Evolutionary conservation across 2,888 invertebrate genomes (phyloP).

Genomic region (Aromia moschata): DNA sequence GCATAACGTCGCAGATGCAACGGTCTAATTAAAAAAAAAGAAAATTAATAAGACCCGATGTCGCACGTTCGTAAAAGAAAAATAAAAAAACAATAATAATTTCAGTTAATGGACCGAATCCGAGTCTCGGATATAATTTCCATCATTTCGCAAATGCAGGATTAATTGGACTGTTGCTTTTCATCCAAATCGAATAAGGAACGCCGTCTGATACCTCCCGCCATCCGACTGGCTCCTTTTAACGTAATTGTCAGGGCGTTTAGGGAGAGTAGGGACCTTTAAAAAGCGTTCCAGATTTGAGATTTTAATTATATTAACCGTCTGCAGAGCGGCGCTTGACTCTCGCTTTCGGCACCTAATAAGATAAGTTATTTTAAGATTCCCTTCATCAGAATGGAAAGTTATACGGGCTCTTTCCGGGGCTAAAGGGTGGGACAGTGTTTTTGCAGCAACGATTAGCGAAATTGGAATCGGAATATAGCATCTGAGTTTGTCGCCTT

Average conservation of each 20-base stretch:
- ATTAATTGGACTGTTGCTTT: constrained; percentile 20
- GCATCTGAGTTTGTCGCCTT: no score
- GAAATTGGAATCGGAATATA: constrained; percentile 32
- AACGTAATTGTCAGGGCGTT: constrained; percentile 35
- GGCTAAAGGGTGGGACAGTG: constrained; percentile 15
- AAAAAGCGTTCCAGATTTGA: constrained; percentile 33
- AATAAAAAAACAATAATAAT: background rate
- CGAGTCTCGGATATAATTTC: constrained; percentile 4
- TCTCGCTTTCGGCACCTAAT: constrained; percentile 44
- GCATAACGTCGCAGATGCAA: no score
- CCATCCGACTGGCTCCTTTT: constrained; percentile 27
- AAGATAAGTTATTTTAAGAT: constrained; percentile 45
- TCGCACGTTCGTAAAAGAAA: background rate
- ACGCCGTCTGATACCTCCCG: constrained; percentile 4
- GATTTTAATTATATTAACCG: constrained; percentile 43
- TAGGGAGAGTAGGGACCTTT: constrained; percentile 27
- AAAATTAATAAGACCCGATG: no score
- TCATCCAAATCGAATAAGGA: constrained; percentile 12
- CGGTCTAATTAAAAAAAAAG: no score
- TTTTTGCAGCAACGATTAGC: constrained; percentile 43
- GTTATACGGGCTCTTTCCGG: constrained; percentile 30
- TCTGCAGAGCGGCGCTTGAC: constrained; percentile 39
- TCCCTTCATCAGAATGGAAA: constrained; percentile 42
- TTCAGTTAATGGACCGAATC: background rate
- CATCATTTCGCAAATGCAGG: constrained; percentile 7